phyloP scores from a whole-genome alignment of 2,113 vertebrate genomes.

The Cynoglossus semilaevis region DNA sequence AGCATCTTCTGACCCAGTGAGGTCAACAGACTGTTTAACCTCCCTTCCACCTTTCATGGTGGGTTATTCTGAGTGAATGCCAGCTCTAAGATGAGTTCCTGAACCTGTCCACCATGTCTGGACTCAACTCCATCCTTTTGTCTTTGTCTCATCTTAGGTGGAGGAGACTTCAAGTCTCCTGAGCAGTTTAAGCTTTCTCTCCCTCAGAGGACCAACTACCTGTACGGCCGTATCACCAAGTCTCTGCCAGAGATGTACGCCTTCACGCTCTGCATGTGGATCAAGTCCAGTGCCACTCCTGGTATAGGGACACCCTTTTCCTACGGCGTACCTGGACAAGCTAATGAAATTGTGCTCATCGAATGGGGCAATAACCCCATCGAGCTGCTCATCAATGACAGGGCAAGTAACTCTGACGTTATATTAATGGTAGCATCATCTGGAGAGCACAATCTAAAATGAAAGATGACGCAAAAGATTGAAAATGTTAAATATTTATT shows the following conservation, averaged over 20 bases:
- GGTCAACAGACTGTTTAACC: too few relatives aligned
- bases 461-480: too few relatives aligned
- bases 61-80: too few relatives aligned
- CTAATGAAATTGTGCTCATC: conserved; percentile 97
- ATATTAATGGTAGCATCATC: too few relatives aligned
- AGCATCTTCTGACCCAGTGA: too few relatives aligned
- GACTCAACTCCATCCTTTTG: background rate
- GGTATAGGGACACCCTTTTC: conserved; percentile 96
- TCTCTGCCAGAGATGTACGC: conserved; percentile 93
- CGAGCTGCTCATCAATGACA: conserved; percentile 95
- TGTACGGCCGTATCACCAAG: conserved; percentile 94
- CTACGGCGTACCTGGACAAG: conserved; percentile 91
- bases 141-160: conserved; percentile 53
- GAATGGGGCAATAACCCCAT: conserved; percentile 99
- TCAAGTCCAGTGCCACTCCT: conserved; percentile 88
- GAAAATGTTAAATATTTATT: too few relatives aligned
- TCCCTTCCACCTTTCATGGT: too few relatives aligned
- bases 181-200: conserved; percentile 95
- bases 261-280: conserved; percentile 97
- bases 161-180: conserved; percentile 88
- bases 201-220: conserved; percentile 92
- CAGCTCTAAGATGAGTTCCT: too few relatives aligned
- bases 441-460: too few relatives aligned
- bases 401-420: conserved; percentile 85
- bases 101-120: too few relatives aligned